phyloP scores from a whole-genome alignment of 2,113 vertebrate species.

The Nicator chloris region DNA sequence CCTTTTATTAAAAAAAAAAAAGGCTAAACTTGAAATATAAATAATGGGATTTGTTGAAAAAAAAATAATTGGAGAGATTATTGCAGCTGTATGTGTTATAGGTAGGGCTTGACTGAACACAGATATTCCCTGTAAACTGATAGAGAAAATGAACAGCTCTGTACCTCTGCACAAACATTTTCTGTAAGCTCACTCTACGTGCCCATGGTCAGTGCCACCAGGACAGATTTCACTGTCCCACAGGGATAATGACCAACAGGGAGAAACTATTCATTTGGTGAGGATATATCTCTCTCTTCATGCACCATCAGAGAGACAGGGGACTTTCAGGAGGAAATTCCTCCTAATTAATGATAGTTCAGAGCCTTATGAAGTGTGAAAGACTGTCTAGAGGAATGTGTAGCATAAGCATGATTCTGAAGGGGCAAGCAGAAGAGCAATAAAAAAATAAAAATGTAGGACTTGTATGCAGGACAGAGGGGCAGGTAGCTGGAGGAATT shows the following conservation, averaged over 20 bases:
- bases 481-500: background rate
- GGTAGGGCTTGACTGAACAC: background rate
- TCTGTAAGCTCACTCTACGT: background rate
- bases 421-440: background rate
- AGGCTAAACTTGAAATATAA: background rate
- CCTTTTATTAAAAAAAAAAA: background rate
- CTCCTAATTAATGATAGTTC: constrained; percentile 56
- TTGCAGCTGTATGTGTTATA: background rate
- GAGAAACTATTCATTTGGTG: constrained; percentile 8
- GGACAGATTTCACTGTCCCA: constrained; percentile 13
- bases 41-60: constrained; percentile 14
- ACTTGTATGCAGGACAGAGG: background rate
- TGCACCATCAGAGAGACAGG: constrained; percentile 18
- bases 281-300: constrained; percentile 20
- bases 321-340: constrained; percentile 40
- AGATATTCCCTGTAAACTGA: background rate
- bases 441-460: background rate
- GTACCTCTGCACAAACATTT: background rate
- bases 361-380: constrained; percentile 54
- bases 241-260: constrained; percentile 28
- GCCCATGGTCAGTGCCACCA: background rate
- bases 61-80: background rate
- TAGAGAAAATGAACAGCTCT: background rate
- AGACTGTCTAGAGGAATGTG: constrained; percentile 32
- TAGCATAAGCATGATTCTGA: constrained; percentile 15